These are phyloP conservation scores for Chesias legatella DNA, from an alignment of 2,888 invertebrate genomes.

Conservation along the genomic window DNA sequence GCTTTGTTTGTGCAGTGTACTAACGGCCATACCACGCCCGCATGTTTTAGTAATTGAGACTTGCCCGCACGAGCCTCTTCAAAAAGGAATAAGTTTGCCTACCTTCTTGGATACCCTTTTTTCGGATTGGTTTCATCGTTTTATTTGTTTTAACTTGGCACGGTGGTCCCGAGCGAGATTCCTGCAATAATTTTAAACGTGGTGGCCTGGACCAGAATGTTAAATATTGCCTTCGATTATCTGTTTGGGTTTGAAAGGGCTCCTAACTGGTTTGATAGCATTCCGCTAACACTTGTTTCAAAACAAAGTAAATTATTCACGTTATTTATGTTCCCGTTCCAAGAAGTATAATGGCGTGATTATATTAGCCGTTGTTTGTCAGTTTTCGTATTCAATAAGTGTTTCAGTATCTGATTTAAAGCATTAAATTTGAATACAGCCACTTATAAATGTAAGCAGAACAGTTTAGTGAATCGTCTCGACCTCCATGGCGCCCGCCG, in stretches of 20 bases:
- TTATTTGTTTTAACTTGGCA: constrained; percentile 19
- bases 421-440: constrained; percentile 18
- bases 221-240: constrained; percentile 8
- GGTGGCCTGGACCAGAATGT: constrained; percentile 1
- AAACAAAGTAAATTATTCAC: constrained; percentile 8
- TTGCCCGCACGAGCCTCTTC: constrained; percentile 9
- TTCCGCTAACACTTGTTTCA: constrained; percentile 20
- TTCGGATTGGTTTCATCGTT: constrained; percentile 10
- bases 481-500: constrained; percentile 49
- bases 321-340: constrained; percentile 11
- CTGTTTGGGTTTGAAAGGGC: constrained; percentile 10
- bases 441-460: constrained; percentile 32
- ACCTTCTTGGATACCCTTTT: constrained; percentile 15
- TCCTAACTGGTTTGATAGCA: constrained; percentile 20
- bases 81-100: constrained; percentile 16
- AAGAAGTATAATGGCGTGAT: not conserved
- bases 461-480: constrained; percentile 37
- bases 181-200: constrained; percentile 6
- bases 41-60: constrained; percentile 11
- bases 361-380: constrained; percentile 6
- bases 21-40: constrained; percentile 9
- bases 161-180: constrained; percentile 17
- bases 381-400: constrained; percentile 2
- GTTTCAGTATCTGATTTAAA: constrained; percentile 11
- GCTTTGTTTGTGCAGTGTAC: constrained; percentile 15